Evolutionary conservation across 2,113 vertebrate species (phyloP), one percentile per base, ranked within the genome.

Genomic region (Rhinolophus ferrumequinum): DNA sequence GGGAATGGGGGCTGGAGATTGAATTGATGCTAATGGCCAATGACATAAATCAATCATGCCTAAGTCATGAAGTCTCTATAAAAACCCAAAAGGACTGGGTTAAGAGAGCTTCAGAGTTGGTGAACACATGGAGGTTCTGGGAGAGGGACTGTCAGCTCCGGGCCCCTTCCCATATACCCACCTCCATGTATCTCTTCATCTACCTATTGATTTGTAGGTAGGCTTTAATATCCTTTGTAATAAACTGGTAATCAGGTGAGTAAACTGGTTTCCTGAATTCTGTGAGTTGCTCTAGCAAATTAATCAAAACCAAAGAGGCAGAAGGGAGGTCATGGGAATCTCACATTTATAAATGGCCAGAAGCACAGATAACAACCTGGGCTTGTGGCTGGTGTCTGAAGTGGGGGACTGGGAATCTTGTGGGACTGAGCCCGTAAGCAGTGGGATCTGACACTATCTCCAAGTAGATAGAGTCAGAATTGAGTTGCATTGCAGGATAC

Each of bases 311-410:
- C 47, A 85, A n/a, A 30, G 70, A 41, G 47, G 58, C 30, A 7
- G 7, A 50, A 50, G 47, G 47, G 47, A 13, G 47, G 47, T 60
- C 4, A 14, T 44, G 21, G 35, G 60, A 85, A 84, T 18, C 26
- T 92, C 26, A 75, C 47, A 56, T 85, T 92, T 73, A 76, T 56
- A 77, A 28, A 38, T 93, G 60, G 70, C 75, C 91, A 93, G 60
- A 77, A 85, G 70, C 47, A 77, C 19, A 84, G 44, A 11, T 56
- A 76, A 77, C 3, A 67, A 76, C 47, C 35, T 85, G 72, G 28
- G 64, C 64, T 69, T 47, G 28, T 38, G 54, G 33, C 35, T 41
- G 21, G 64, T 14, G 35, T 33, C 19, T 26, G 9, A 90, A 90
- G 64, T 22, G 18, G 16, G 38, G 28, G 28, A 64, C 12, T 10